Percentiles rank a stretch among this genome's conserved stretches.
Evolutionary conservation across 2,797 vertebrate genomes (phyloP).

Genomic region (Fratercula arctica): DNA sequence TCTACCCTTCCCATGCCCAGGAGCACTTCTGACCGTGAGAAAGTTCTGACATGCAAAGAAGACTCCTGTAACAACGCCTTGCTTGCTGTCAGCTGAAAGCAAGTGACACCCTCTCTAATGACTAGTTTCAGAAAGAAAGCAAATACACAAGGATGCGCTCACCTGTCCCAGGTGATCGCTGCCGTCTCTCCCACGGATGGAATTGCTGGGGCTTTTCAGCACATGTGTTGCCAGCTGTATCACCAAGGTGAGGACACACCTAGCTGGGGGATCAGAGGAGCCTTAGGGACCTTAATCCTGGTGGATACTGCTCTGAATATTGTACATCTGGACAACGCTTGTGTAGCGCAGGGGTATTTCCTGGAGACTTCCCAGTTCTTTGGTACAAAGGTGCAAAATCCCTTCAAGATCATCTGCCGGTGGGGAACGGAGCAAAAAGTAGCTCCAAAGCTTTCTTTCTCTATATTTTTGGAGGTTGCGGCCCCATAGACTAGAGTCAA

Average conservation of each 20-base stretch:
- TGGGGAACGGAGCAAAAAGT: background rate
- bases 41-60: conserved; percentile 64
- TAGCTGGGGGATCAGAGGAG: background rate
- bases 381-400: background rate
- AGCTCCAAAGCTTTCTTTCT: background rate
- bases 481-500: background rate
- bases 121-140: conserved; percentile 52
- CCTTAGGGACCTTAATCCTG: background rate
- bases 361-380: background rate
- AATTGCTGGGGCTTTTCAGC: background rate
- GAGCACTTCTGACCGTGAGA: conserved; percentile 65
- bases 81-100: conserved; percentile 62
- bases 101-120: conserved; percentile 65
- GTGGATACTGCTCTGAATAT: background rate
- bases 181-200: conserved; percentile 8
- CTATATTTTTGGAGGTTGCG: background rate
- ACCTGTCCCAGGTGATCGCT: conserved; percentile 5
- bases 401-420: background rate
- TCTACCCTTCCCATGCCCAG: conserved; percentile 69
- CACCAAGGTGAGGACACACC: background rate
- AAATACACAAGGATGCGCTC: conserved; percentile 22
- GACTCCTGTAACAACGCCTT: conserved; percentile 57
- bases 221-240: background rate
- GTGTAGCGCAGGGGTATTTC: background rate
- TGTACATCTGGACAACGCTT: background rate